Conservation (phyloP, 2,113 vertebrate species). For the Mirza zaza region DNA sequence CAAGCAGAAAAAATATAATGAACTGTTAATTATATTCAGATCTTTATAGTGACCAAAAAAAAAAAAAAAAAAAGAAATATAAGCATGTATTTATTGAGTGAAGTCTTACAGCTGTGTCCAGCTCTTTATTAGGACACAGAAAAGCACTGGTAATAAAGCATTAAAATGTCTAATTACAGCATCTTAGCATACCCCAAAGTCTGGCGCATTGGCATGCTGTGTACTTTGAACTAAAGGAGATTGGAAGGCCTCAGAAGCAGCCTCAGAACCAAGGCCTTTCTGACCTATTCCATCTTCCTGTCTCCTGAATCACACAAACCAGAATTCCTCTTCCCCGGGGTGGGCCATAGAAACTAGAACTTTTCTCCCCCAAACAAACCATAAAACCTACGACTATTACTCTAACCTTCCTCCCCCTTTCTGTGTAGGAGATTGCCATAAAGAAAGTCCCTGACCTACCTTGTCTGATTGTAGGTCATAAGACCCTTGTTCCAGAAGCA, state of each 20-base stretch:
- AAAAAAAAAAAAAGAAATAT: neutral
- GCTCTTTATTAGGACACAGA: neutral
- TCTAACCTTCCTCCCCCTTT: neutral
- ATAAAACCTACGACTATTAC: neutral
- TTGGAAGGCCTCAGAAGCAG: neutral
- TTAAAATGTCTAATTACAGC: neutral
- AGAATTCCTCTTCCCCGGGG: neutral
- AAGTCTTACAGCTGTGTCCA: neutral
- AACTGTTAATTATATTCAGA: neutral
- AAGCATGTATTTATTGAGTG: neutral
- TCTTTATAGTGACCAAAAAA: conserved; percentile 13
- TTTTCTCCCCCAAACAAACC: neutral
- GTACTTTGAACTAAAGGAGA: neutral
- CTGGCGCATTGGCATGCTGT: neutral
- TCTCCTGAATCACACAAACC: neutral
- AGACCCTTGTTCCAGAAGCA: neutral
- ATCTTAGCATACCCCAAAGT: neutral
- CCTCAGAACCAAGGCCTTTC: neutral
- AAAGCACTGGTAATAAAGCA: neutral
- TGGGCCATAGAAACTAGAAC: neutral
- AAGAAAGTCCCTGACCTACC: neutral
- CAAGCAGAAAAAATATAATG: neutral
- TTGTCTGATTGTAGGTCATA: neutral
- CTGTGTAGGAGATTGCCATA: neutral
- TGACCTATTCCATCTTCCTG: neutral